A percentile compares a stretch with the other conserved stretches of the same genome.
Evolutionary conservation across 2,888 invertebrate genomes (phyloP).

Genomic region (Drosophila falleni): DNA sequence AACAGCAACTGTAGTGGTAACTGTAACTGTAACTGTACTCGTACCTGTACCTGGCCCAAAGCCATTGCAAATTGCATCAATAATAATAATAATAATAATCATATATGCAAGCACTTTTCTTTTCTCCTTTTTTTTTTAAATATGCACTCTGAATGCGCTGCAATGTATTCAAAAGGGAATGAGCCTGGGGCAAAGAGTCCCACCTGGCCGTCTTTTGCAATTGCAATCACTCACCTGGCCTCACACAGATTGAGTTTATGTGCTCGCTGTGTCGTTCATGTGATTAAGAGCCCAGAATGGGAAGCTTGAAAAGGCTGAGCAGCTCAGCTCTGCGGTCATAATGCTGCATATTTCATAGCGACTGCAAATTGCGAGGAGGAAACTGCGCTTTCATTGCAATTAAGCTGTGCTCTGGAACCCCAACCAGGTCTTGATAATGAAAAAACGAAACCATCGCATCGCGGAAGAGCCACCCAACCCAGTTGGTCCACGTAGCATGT

Average conservation of each 20-base stretch:
- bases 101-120: conserved; percentile 32
- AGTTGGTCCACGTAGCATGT: conserved; percentile 9
- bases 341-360: conserved; percentile 63
- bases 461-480: conserved; percentile 7
- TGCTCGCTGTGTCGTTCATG: conserved; percentile 67
- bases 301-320: conserved; percentile 27
- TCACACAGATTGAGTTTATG: conserved; percentile 67
- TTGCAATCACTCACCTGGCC: conserved; percentile 69
- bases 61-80: conserved; percentile 40
- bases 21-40: too few species aligned
- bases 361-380: conserved; percentile 71
- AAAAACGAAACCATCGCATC: conserved; percentile 43
- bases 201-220: conserved; percentile 18
- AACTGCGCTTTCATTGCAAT: conserved; percentile 77
- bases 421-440: conserved; percentile 65
- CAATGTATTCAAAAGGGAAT: conserved; percentile 35
- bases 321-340: conserved; percentile 49
- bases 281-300: conserved; percentile 59
- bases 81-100: conserved; percentile 50
- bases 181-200: neutral
- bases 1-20: neutral
- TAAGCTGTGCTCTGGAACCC: conserved; percentile 56
- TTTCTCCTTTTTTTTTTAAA: conserved; percentile 4
- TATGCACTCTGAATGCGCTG: conserved; percentile 30
- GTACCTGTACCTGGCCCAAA: neutral